phyloP scores from a whole-genome alignment of 2,888 invertebrate species.

The Gnatocerus cornutus region DNA sequence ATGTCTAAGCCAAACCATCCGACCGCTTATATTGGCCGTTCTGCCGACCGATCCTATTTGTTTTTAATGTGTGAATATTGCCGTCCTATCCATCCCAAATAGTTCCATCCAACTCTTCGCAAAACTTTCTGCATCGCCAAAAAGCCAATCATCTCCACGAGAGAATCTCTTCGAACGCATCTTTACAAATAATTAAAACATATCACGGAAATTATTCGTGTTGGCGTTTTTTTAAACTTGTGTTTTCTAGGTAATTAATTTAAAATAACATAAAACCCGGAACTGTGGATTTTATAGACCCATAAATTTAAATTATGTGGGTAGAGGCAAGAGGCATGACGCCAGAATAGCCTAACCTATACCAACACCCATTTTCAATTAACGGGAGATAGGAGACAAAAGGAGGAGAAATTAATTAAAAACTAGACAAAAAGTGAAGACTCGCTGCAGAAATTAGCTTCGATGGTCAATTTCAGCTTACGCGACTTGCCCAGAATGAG shows the following conservation, averaged over 20 bases:
- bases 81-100: conserved; percentile 37
- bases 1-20: conserved; percentile 65
- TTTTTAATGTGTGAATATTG: conserved; percentile 49
- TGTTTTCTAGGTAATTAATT: conserved; percentile 10
- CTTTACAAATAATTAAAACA: too few species aligned
- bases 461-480: too few species aligned
- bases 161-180: neutral
- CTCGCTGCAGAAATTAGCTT: too few species aligned
- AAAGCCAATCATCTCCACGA: conserved; percentile 4
- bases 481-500: too few species aligned
- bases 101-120: conserved; percentile 38
- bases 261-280: conserved; percentile 10
- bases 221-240: neutral
- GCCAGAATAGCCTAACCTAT: conserved; percentile 8
- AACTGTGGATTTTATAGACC: conserved; percentile 7
- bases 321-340: conserved; percentile 10
- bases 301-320: conserved; percentile 18
- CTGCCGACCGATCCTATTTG: conserved; percentile 46
- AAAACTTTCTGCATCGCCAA: conserved; percentile 30
- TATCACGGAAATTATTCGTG: neutral
- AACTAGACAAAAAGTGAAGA: neutral
- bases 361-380: conserved; percentile 14
- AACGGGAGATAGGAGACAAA: conserved; percentile 1
- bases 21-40: conserved; percentile 62
- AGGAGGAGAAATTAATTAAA: neutral